Base-by-base conservation (phyloP, 2,113 vertebrate genomes). In the Onychostoma macrolepis region DNA sequence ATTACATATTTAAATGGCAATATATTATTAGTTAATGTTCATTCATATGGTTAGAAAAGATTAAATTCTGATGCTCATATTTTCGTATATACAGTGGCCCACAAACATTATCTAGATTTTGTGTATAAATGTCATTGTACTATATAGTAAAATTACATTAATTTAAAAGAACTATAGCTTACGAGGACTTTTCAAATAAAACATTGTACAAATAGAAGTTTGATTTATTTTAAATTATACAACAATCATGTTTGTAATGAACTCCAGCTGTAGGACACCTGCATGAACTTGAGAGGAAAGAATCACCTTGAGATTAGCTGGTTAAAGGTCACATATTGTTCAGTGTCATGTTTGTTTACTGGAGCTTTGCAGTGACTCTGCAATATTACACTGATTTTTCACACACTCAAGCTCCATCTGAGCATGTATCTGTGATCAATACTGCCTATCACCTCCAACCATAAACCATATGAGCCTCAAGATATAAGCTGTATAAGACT, bases 281-380 rank as follows among this genome's bases (percentile, higher is more conserved):
- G 17, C 21, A 7, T 71, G 67, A 71, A 21, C 30, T 71, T 71
- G 19, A 72, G 19, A 72, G 33, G 19, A 72, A 72, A 21, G 19
- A 72, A 72, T 72, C 33, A 24, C 19, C 33, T 72, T 38, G 33
- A 72, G 33, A 38, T 38, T 3, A 38, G 36, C 69, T 72, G 69
- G 9, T 72, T 71, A 72, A 12, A 24, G 9, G 4, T 41, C 69
- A 72, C 28, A 3, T 12, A 17, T 48, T 43, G 24, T 75, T 38
- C 71, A 75, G 30, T 36, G 33, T 76, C 24, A 17, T 45, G 41
- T n/a, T 76, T 45, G 74, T 76, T 76, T 77, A 77, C 28, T 77
- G 28, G 45, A 50, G 41, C 36, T n/a, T 74, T 74, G 33, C 41
- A 30, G 75, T 0, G 12, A 2, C 13, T 21, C 8, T 28, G 28